Evolutionary conservation across 1,140 invertebrate genomes (phyloP).

Genomic region (Brachionus angularis): DNA sequence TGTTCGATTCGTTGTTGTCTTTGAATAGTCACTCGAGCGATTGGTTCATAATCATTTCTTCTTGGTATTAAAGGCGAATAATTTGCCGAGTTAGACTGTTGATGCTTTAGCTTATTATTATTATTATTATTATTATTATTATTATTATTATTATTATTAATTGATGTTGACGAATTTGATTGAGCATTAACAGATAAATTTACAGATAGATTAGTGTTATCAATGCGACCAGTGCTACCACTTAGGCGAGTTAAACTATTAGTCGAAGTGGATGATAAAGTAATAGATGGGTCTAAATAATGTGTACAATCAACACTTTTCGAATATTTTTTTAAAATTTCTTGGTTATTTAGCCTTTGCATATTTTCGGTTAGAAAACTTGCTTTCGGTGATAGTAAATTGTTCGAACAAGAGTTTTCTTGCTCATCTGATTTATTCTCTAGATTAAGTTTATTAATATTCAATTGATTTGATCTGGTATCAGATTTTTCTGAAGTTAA

Average conservation of each 20-base stretch:
- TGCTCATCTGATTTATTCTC: too few relatives aligned
- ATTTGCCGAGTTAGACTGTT: not conserved
- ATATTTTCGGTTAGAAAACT: not conserved
- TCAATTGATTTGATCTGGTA: not conserved
- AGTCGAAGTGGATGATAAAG: too few relatives aligned
- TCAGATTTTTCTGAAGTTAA: not conserved
- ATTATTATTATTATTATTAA: too few relatives aligned
- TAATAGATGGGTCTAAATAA: too few relatives aligned
- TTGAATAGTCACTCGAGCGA: conserved; percentile 14
- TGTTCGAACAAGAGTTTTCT: conserved; percentile 12
- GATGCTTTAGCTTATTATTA: not conserved
- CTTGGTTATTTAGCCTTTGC: not conserved
- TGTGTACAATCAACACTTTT: conserved; percentile 22
- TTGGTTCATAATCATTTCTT: conserved; percentile 14
- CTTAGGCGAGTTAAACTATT: too few relatives aligned
- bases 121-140: not conserved
- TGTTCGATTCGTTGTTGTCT: conserved; percentile 20
- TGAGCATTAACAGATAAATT: too few relatives aligned
- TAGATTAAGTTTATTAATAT: too few relatives aligned
- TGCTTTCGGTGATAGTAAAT: conserved; percentile 13
- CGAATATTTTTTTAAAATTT: conserved; percentile 17
- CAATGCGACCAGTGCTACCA: too few relatives aligned
- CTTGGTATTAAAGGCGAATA: conserved; percentile 9
- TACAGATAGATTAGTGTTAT: too few relatives aligned
- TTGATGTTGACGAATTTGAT: too few relatives aligned